These are phyloP conservation scores for Geotria australis DNA, from an alignment of 2,797 vertebrate genomes.

Conservation along the genomic window DNA sequence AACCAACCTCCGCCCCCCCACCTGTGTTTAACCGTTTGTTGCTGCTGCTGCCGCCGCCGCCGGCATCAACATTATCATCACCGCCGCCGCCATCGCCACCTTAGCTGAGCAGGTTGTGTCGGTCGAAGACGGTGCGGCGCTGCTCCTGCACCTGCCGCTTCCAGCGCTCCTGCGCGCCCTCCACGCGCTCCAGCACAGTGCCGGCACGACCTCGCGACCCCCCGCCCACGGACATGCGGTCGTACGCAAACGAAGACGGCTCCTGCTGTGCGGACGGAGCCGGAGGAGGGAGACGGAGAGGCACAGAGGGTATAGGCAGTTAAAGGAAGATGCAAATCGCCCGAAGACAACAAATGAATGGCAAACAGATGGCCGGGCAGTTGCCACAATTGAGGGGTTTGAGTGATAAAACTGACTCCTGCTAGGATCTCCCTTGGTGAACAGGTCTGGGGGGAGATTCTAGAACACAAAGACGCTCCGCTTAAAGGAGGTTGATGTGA, in stretches of 20 bases:
- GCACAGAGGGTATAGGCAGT: background rate
- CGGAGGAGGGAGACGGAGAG: background rate
- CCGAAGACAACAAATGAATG: too few relatives aligned
- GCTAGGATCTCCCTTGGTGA: too few relatives aligned
- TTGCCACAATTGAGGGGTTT: too few relatives aligned
- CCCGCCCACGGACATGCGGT: background rate
- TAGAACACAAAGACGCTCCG: too few relatives aligned
- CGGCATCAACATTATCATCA: background rate
- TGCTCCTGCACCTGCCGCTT: conserved; percentile 88
- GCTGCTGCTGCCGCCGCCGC: too few relatives aligned
- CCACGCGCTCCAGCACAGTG: conserved; percentile 59
- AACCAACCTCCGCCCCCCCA: too few relatives aligned
- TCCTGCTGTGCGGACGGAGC: background rate
- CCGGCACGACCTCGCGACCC: conserved; percentile 14
- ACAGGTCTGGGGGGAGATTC: too few relatives aligned
- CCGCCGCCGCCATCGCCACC: rapidly evolving
- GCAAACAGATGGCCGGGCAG: too few relatives aligned
- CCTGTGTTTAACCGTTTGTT: too few relatives aligned
- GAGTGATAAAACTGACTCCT: too few relatives aligned
- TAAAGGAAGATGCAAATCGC: background rate
- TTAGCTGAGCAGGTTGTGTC: conserved; percentile 86
- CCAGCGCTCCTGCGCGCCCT: conserved; percentile 81
- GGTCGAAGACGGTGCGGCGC: conserved; percentile 71
- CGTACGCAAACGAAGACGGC: background rate
- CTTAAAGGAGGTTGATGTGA: too few relatives aligned